Evolutionary conservation across 2,797 vertebrate genomes (phyloP).

Genomic region (Brachyalestes nurse): DNA sequence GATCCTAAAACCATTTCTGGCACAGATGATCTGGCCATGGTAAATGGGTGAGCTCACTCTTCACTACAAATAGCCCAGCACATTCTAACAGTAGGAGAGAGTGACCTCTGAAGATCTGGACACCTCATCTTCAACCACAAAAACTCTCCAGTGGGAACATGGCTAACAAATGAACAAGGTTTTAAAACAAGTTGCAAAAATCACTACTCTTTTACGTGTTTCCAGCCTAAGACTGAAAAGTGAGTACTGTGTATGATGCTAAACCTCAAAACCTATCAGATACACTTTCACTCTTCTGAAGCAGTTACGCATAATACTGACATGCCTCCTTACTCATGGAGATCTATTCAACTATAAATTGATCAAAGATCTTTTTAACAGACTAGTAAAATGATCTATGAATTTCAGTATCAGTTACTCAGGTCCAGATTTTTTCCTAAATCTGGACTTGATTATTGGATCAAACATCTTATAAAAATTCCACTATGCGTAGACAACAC

Average conservation of each 20-base stretch:
- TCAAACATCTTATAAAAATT: neutral
- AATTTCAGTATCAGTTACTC: neutral
- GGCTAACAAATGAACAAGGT: neutral
- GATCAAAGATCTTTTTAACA: neutral
- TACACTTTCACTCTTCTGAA: neutral
- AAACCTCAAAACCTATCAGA: neutral
- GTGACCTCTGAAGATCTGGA: constrained; percentile 29
- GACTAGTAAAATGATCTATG: neutral
- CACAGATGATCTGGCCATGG: constrained; percentile 31
- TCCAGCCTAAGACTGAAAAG: neutral
- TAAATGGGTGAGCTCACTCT: constrained; percentile 52
- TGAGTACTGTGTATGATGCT: neutral
- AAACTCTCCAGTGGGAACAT: neutral
- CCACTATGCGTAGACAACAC: neutral
- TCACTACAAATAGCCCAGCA: constrained; percentile 55
- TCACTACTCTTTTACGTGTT: neutral
- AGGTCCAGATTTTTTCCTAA: neutral
- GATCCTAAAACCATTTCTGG: constrained; percentile 42
- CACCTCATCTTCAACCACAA: neutral
- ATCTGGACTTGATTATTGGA: too few relatives aligned
- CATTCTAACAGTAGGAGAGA: constrained; percentile 53
- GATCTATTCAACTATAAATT: neutral
- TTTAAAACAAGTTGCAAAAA: neutral
- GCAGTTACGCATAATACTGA: neutral
- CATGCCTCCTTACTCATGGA: neutral